Evolutionary conservation across 2,888 invertebrate genomes (phyloP), one percentile per base, ranked within the genome.

Genomic region (Sabellastarte sp.): DNA sequence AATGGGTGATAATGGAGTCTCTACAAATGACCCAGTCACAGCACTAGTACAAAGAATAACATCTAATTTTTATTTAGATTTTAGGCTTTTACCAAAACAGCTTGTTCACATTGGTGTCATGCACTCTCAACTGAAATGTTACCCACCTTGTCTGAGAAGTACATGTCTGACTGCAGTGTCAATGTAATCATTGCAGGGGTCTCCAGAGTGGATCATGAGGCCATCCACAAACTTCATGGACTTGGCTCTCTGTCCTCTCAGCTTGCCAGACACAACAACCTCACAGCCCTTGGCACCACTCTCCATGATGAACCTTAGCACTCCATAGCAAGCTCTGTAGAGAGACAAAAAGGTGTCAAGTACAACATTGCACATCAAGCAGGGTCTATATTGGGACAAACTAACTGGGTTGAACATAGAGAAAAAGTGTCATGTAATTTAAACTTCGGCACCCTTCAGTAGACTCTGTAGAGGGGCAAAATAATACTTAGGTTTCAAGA

Each of bases 201-300:
- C 95, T 84, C 99, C 99, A 74, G 95, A 95, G 88, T 99, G 99
- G 84, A 99, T 99, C 99, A 99, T 99, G 68, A 99, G 89, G 70
- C 99, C 99, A 80, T 99, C 99, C 50, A 97, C 96, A 84, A 99
- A 99, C 86, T 99, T 99, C 99, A 99, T 99, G 63, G 96, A 95
- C 87, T 99, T 99, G 73, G 99, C 99, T 87, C 99, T 89, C 87
- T 99, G 99, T 72, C 99, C 99, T 81, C 99, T 88, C 73, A 99
- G 89, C 87, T 99, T 99, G 70, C 99, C 99, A 61, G 96, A 97
- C 1, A 99, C 99, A 1, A 99, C 97, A 1, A 99, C 98, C 85
- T 97, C 97, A 79, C 97, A 97, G 73, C 97, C 98, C 79, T 93
- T 92, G 57, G 96, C 96, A 30, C 94, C 94, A 65, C 93, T 93